phyloP scores from a whole-genome alignment of 2,113 vertebrate species.

The Passer montanus region DNA sequence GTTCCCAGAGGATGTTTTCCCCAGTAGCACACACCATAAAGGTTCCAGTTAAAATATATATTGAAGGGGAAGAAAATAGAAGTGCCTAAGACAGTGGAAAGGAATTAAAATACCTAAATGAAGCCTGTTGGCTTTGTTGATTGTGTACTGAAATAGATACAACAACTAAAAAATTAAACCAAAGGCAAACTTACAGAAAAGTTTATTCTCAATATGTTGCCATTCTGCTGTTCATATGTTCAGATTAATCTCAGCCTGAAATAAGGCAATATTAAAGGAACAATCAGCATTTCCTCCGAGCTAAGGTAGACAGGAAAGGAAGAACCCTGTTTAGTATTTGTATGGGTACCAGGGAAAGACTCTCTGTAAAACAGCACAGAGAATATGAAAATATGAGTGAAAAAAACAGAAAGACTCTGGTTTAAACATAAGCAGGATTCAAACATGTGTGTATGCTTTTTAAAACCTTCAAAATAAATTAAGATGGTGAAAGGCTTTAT shows the following conservation, averaged over 20 bases:
- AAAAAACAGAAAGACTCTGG: neutral
- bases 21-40: neutral
- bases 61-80: neutral
- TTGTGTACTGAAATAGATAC: neutral
- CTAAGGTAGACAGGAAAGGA: neutral
- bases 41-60: neutral
- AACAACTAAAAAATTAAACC: neutral
- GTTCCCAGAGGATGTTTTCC: neutral
- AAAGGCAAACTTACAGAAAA: neutral
- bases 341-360: neutral
- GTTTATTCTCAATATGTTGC: neutral
- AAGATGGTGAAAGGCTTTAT: neutral
- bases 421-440: neutral
- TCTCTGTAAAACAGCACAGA: neutral
- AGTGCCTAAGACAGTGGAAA: neutral
- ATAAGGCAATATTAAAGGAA: neutral
- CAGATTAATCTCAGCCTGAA: neutral
- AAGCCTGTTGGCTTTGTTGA: neutral
- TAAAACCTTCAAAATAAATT: constrained; percentile 43
- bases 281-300: neutral
- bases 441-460: neutral
- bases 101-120: neutral
- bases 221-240: neutral
- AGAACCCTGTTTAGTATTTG: neutral
- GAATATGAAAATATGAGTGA: neutral